phyloP scores from a whole-genome alignment of 2,888 invertebrate genomes.

The Seira ritae region DNA sequence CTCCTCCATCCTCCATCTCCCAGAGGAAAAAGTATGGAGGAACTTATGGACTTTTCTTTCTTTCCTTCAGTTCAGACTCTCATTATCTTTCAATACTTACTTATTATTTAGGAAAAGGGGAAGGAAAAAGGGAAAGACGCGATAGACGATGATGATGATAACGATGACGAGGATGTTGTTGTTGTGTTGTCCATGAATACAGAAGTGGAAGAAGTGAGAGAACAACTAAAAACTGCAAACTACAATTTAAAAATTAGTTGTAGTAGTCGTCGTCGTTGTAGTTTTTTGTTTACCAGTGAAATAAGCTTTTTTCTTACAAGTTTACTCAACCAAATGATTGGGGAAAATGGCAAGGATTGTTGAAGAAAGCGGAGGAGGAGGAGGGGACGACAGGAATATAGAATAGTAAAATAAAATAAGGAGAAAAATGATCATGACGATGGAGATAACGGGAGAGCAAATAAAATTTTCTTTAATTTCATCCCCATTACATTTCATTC shows the following conservation, averaged over 20 bases:
- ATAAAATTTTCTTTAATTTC: slow-evolving; percentile 12
- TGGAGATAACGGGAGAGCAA: background rate
- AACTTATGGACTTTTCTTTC: no score
- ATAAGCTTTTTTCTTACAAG: slow-evolving; percentile 28
- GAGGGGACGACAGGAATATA: slow-evolving; percentile 13
- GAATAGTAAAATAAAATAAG: background rate
- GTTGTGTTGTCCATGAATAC: slow-evolving; percentile 29
- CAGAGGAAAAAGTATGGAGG: no score
- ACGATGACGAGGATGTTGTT: slow-evolving; percentile 21
- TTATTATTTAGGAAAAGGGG: no score
- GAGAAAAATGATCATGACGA: background rate
- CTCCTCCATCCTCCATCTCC: no score
- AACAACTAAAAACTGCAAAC: background rate
- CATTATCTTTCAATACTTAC: no score
- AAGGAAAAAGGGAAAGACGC: background rate
- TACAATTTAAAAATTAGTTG: no score
- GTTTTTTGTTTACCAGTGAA: no score
- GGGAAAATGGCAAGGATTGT: slow-evolving; percentile 9
- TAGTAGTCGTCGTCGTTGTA: no score
- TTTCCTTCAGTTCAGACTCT: no score
- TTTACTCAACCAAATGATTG: slow-evolving; percentile 39
- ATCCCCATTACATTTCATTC: no score
- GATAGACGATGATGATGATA: background rate
- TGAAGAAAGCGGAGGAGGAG: background rate
- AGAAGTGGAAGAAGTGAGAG: slow-evolving; percentile 22